A percentile compares a stretch with the other conserved stretches of the same genome.
phyloP scores from a whole-genome alignment of 2,113 vertebrate genomes.

The Rhodinocichla rosea region DNA sequence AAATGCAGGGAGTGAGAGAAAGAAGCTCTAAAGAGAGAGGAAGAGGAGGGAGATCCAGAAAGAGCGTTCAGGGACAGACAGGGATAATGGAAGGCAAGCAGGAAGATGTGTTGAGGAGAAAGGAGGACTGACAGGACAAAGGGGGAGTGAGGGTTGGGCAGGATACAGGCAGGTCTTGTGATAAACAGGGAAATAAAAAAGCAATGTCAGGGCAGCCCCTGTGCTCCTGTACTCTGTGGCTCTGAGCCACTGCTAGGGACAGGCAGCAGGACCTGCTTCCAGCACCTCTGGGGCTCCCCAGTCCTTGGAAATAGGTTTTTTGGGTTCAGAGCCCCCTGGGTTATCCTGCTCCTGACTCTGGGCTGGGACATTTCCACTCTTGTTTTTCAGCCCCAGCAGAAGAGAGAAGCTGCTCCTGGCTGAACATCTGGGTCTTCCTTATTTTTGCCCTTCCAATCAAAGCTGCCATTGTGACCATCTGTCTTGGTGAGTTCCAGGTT shows the following conservation, averaged over 20 bases:
- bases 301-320: neutral
- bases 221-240: neutral
- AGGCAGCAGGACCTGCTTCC: neutral
- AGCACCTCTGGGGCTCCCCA: neutral
- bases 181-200: neutral
- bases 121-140: neutral
- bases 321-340: rapidly evolving
- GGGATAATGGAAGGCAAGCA: neutral
- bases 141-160: neutral
- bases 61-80: neutral
- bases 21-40: neutral
- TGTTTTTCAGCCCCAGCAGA: neutral
- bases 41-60: neutral
- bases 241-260: neutral
- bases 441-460: neutral
- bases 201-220: neutral
- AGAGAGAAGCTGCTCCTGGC: neutral
- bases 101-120: neutral
- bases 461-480: neutral
- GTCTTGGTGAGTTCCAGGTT: neutral
- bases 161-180: neutral
- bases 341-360: rapidly evolving
- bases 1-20: neutral
- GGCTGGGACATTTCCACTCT: neutral
- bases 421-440: neutral